Evolutionary conservation across 2,113 vertebrate species (phyloP).

Genomic region (Chaetodon auriga): DNA sequence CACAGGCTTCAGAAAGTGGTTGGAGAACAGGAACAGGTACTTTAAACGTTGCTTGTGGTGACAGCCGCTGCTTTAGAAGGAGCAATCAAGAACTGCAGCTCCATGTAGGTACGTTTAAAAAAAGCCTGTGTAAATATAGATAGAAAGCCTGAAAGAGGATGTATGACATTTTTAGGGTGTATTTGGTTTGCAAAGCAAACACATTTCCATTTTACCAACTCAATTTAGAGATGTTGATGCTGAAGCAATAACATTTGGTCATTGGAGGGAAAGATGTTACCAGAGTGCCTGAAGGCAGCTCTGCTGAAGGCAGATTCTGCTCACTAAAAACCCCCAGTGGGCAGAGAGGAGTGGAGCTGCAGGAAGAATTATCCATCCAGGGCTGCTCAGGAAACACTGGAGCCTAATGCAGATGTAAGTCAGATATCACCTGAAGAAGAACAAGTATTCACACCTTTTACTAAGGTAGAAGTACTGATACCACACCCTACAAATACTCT

Average conservation of each 20-base stretch:
- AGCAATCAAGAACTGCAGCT: background rate
- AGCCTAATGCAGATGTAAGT: slow-evolving; percentile 13
- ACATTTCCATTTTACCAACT: slow-evolving; percentile 17
- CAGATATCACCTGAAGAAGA: background rate
- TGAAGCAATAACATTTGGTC: slow-evolving; percentile 37
- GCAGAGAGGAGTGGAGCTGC: slow-evolving; percentile 6
- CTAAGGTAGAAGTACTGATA: background rate
- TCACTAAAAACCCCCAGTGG: slow-evolving; percentile 49
- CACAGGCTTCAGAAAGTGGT: background rate
- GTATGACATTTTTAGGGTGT: background rate
- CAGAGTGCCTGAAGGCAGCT: slow-evolving; percentile 38
- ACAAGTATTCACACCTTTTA: background rate
- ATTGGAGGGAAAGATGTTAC: slow-evolving; percentile 24
- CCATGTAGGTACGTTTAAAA: background rate
- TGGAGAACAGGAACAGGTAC: background rate
- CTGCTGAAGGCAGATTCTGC: slow-evolving; percentile 29
- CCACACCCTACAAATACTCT: background rate
- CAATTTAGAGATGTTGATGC: slow-evolving; percentile 21
- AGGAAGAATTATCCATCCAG: slow-evolving; percentile 34
- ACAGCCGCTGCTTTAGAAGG: background rate
- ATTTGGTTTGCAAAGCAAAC: slow-evolving; percentile 34
- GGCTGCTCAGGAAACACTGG: slow-evolving; percentile 20
- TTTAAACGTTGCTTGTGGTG: background rate
- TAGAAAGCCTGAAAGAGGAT: background rate
- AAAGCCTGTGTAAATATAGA: background rate